phyloP scores from a whole-genome alignment of 2,113 vertebrate species.

The Carassius gibelio region DNA sequence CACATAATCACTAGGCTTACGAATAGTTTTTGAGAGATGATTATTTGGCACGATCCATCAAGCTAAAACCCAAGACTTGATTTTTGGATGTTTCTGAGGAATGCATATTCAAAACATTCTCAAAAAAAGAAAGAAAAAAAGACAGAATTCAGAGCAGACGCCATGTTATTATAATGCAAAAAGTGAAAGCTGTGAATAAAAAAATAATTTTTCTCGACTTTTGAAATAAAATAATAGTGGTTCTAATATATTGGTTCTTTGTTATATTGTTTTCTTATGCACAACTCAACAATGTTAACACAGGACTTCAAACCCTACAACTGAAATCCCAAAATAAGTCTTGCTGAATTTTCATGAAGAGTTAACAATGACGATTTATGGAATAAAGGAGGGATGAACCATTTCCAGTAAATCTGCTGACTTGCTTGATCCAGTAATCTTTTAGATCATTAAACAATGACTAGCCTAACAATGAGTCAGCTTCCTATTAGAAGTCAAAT shows the following conservation, averaged over 20 bases:
- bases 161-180: background rate
- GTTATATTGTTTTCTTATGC: background rate
- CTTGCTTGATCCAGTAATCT: background rate
- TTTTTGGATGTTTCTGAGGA: background rate
- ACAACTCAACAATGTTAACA: background rate
- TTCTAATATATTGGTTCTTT: background rate
- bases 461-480: background rate
- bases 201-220: too few relatives aligned
- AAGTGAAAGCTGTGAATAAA: background rate
- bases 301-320: background rate
- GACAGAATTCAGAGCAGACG: background rate
- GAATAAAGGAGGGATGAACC: background rate
- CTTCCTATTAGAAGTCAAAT: background rate
- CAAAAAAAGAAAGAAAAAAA: background rate
- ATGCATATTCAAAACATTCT: background rate
- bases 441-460: background rate
- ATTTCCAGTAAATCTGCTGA: constrained; percentile 17
- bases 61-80: background rate
- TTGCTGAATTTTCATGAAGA: background rate
- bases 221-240: background rate
- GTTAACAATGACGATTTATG: background rate
- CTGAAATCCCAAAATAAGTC: background rate
- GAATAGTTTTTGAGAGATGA: background rate
- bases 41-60: background rate
- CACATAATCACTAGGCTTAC: constrained; percentile 8